A percentile compares a stretch with the other conserved stretches of the same genome.
Conservation (phyloP, 2,888 invertebrate genomes). For the Laothoe populi region DNA sequence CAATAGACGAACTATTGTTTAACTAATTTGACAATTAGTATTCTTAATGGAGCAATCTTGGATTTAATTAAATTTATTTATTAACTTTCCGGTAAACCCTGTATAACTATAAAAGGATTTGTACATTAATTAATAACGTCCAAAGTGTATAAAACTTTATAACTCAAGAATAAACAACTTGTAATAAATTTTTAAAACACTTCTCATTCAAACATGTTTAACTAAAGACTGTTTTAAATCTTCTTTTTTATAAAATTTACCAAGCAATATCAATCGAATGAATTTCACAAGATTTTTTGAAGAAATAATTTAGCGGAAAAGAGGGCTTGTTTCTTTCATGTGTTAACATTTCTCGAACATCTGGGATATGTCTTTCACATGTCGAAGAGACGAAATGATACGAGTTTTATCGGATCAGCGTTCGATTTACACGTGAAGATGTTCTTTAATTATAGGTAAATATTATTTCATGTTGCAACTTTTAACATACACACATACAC, state of each 20-base stretch:
- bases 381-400: slow-evolving; percentile 64
- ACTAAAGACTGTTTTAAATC: slow-evolving; percentile 1
- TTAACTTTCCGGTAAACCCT: too few relatives aligned
- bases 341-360: slow-evolving; percentile 61
- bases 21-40: too few relatives aligned
- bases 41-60: too few relatives aligned
- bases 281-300: slow-evolving; percentile 47
- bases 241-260: not conserved
- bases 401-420: slow-evolving; percentile 63
- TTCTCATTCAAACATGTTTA: not conserved
- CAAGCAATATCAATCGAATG: slow-evolving; percentile 27
- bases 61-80: too few relatives aligned
- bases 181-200: too few relatives aligned
- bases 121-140: too few relatives aligned
- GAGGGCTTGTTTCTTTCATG: slow-evolving; percentile 59
- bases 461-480: slow-evolving; percentile 21
- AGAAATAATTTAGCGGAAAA: slow-evolving; percentile 51
- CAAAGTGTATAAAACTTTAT: too few relatives aligned
- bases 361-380: slow-evolving; percentile 67
- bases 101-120: too few relatives aligned
- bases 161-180: too few relatives aligned
- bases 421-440: slow-evolving; percentile 49
- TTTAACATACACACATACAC: too few relatives aligned
- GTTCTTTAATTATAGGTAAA: slow-evolving; percentile 33
- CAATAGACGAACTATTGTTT: too few relatives aligned